These are phyloP conservation scores for Vultur gryphus DNA, from an alignment of 2,797 vertebrate genomes.

Conservation along the genomic window DNA sequence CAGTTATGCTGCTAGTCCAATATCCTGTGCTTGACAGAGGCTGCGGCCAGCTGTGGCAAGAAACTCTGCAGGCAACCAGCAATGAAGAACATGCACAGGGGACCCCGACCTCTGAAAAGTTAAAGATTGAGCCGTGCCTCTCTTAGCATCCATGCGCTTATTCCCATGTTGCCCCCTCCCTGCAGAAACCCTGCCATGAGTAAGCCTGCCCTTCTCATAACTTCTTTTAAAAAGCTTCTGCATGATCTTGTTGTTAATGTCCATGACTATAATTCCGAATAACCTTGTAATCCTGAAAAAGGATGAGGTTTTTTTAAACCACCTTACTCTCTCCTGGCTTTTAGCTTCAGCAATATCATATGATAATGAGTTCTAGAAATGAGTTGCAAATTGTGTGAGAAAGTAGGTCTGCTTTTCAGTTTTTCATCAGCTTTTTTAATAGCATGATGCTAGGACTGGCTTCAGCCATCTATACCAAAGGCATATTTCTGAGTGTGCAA, in stretches of 20 bases:
- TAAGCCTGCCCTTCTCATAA: not conserved
- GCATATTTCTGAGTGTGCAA: not conserved
- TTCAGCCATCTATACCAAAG: not conserved
- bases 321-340: not conserved
- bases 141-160: not conserved
- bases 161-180: not conserved
- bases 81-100: not conserved
- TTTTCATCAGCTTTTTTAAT: not conserved
- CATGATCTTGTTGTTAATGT: not conserved
- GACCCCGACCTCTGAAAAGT: not conserved
- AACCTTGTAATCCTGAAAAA: not conserved
- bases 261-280: not conserved
- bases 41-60: not conserved
- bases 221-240: not conserved
- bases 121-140: rapidly evolving
- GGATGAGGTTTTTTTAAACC: not conserved
- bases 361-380: not conserved
- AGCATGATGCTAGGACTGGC: not conserved
- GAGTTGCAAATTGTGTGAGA: not conserved
- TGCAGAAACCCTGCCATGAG: not conserved
- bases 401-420: not conserved
- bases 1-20: not conserved
- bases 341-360: not conserved
- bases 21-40: not conserved
- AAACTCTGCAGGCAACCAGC: not conserved